Conservation (phyloP, 2,888 invertebrate genomes). For the Megaustenia siamemsis region DNA sequence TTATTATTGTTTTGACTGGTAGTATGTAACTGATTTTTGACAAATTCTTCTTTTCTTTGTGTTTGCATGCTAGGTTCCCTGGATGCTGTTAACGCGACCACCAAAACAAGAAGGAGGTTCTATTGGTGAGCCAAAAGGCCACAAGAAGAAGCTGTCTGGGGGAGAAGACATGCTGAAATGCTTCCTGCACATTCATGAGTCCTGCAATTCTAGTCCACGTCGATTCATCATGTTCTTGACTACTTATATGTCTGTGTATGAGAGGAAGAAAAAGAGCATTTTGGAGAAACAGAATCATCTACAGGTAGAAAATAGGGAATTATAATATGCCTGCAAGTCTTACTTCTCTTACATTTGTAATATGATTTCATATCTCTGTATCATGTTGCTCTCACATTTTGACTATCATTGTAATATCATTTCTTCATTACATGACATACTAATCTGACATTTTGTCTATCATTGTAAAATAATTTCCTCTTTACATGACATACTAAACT, state of each 20-base stretch:
- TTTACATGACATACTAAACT: no score
- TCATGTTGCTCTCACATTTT: neutral
- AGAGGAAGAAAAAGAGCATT: slow-evolving; percentile 84
- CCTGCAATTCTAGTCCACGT: slow-evolving; percentile 80
- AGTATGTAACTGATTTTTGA: no score
- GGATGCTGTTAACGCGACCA: slow-evolving; percentile 76
- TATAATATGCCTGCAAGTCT: neutral
- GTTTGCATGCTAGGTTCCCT: slow-evolving; percentile 77
- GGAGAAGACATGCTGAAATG: slow-evolving; percentile 79
- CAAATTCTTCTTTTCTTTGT: no score
- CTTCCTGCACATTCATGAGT: slow-evolving; percentile 82
- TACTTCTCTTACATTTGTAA: neutral
- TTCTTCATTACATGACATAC: no score
- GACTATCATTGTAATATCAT: no score
- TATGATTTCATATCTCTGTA: neutral
- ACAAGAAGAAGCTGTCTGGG: slow-evolving; percentile 76
- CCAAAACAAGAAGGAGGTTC: slow-evolving; percentile 77
- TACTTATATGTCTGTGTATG: slow-evolving; percentile 83
- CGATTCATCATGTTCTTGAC: slow-evolving; percentile 83
- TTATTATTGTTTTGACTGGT: no score
- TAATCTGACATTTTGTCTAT: no score
- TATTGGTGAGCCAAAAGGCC: slow-evolving; percentile 70
- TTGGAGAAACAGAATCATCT: slow-evolving; percentile 85
- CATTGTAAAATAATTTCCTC: no score
- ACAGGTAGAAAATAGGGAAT: slow-evolving; percentile 81